These are phyloP conservation scores for Sympetrum striolatum DNA, from an alignment of 2,888 invertebrate species.

Conservation along the genomic window DNA sequence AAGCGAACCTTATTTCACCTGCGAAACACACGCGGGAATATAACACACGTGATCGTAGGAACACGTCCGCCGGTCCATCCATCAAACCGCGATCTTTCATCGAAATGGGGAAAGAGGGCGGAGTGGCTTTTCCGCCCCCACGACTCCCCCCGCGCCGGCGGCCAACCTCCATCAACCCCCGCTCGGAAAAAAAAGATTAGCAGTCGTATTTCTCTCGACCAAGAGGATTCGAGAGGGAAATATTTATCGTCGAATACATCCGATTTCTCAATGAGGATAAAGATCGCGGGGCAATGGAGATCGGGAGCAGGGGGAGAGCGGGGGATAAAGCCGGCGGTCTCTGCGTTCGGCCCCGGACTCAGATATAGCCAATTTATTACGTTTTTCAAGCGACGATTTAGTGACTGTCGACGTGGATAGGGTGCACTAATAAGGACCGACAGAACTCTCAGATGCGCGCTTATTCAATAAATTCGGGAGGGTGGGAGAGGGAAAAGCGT, in stretches of 20 bases:
- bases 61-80: constrained; percentile 11
- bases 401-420: background rate
- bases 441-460: constrained; percentile 15
- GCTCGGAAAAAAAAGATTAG: background rate
- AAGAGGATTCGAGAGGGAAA: background rate
- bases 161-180: background rate
- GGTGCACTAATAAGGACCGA: constrained; percentile 20
- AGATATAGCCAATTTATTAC: constrained; percentile 32
- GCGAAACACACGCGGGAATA: background rate
- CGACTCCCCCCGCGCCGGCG: background rate
- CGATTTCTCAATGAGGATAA: constrained; percentile 27
- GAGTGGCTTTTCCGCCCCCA: background rate
- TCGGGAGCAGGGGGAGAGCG: background rate
- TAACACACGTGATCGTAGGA: background rate
- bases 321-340: background rate
- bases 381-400: constrained; percentile 26
- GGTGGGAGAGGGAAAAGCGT: background rate
- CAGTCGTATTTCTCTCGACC: background rate
- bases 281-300: background rate
- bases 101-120: background rate
- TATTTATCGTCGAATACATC: constrained; percentile 14
- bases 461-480: constrained; percentile 6
- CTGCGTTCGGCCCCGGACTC: background rate
- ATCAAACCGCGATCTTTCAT: constrained; percentile 16
- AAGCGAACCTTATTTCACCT: background rate